Conservation (phyloP, 2,888 invertebrate species). For the Scaptomyza reducta region DNA sequence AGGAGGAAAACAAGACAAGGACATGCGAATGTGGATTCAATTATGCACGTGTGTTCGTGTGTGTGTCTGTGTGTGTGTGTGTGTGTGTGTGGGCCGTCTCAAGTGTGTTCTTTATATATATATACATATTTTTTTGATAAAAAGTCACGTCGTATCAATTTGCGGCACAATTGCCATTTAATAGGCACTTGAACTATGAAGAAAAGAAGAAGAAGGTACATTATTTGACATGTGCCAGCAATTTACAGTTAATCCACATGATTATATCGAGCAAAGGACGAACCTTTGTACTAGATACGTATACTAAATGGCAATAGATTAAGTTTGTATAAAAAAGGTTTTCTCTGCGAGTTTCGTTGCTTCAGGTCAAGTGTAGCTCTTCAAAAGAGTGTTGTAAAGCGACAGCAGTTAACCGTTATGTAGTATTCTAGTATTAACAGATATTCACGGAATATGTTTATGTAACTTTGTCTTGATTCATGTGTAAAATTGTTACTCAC, state of each 20-base stretch:
- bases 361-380: background rate
- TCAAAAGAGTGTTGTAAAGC: background rate
- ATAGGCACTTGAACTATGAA: constrained; percentile 72
- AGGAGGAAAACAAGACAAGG: background rate
- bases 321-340: no score
- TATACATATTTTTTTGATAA: constrained; percentile 44
- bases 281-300: background rate
- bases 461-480: no score
- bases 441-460: no score
- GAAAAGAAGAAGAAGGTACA: background rate
- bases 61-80: constrained; percentile 4
- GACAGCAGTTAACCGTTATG: background rate
- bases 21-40: constrained; percentile 64
- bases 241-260: constrained; percentile 41
- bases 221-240: constrained; percentile 55
- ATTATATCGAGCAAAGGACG: constrained; percentile 6
- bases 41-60: constrained; percentile 51
- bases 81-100: constrained; percentile 60
- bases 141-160: constrained; percentile 82
- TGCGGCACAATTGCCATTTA: constrained; percentile 79
- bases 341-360: no score
- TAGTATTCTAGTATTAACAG: background rate
- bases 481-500: no score
- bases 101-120: constrained; percentile 56
- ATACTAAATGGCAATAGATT: background rate